Evolutionary conservation across 2,113 vertebrate genomes (phyloP).

Genomic region (Tympanuchus pallidicinctus): DNA sequence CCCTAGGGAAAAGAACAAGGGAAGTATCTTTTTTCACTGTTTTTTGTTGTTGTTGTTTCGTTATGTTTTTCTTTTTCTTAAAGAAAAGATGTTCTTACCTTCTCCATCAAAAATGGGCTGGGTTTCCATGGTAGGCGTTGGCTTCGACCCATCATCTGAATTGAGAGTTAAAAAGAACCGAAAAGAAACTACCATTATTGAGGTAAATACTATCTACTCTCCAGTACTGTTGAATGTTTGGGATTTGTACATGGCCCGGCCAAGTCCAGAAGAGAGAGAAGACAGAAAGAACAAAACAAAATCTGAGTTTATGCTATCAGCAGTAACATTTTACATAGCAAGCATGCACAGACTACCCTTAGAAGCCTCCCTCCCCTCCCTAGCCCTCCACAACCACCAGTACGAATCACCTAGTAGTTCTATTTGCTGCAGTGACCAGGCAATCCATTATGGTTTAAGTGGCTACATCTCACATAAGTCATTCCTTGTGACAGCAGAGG

Average conservation of each 20-base stretch:
- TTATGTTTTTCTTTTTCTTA: neutral
- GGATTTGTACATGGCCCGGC: constrained; percentile 97
- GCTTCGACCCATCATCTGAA: constrained; percentile 98
- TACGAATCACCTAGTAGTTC: neutral
- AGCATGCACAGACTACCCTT: neutral
- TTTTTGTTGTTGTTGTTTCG: neutral
- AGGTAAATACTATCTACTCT: constrained; percentile 99
- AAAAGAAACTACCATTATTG: constrained; percentile 99
- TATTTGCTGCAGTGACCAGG: neutral
- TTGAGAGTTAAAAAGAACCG: constrained; percentile 99
- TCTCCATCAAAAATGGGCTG: constrained; percentile 90
- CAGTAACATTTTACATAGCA: neutral
- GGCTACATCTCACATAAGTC: neutral
- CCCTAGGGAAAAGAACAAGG: neutral
- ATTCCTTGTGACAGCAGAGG: neutral
- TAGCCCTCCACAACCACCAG: neutral
- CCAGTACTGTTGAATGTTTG: constrained; percentile 99
- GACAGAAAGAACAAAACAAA: constrained; percentile 18
- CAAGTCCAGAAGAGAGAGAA: constrained; percentile 76
- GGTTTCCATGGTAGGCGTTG: constrained; percentile 95
- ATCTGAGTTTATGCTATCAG: neutral
- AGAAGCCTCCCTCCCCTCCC: neutral
- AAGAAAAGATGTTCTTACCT: constrained; percentile 79
- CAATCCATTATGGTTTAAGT: neutral
- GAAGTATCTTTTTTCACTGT: neutral